Evolutionary conservation across 2,113 vertebrate species (phyloP).

Genomic region (Rhinopomastus cyanomelas): DNA sequence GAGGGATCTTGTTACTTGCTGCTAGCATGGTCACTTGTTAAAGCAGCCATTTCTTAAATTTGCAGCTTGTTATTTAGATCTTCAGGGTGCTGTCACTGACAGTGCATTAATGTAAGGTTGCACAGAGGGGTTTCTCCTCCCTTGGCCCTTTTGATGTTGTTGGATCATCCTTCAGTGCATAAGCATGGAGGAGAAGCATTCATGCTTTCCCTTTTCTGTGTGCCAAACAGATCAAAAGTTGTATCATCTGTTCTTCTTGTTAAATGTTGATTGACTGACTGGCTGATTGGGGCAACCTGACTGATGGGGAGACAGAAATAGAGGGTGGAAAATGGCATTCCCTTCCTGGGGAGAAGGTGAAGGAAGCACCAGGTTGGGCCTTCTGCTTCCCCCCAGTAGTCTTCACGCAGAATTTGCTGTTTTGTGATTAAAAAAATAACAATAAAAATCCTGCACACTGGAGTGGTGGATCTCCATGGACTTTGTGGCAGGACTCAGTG

Average conservation of each 20-base stretch:
- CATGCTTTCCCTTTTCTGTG: neutral
- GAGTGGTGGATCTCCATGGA: accelerated
- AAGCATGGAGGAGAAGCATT: neutral
- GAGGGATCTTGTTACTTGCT: neutral
- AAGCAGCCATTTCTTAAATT: neutral
- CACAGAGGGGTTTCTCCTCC: neutral
- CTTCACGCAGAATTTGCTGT: neutral
- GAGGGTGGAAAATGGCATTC: neutral
- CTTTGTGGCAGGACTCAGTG: neutral
- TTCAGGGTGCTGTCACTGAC: neutral
- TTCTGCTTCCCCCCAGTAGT: neutral
- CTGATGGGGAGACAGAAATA: neutral
- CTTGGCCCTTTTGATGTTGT: neutral
- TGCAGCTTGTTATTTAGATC: neutral
- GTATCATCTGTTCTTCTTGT: neutral
- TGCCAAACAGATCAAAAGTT: neutral
- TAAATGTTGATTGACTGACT: neutral
- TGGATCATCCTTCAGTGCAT: neutral
- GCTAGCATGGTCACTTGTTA: neutral
- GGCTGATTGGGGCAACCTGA: too few relatives aligned
- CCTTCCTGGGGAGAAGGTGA: neutral
- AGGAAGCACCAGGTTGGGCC: neutral
- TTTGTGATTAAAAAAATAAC: neutral
- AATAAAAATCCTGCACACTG: neutral
- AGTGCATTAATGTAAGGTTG: neutral